These are phyloP conservation scores for Nothobranchius kuhntae DNA, from an alignment of 2,113 vertebrate species.

Conservation along the genomic window DNA sequence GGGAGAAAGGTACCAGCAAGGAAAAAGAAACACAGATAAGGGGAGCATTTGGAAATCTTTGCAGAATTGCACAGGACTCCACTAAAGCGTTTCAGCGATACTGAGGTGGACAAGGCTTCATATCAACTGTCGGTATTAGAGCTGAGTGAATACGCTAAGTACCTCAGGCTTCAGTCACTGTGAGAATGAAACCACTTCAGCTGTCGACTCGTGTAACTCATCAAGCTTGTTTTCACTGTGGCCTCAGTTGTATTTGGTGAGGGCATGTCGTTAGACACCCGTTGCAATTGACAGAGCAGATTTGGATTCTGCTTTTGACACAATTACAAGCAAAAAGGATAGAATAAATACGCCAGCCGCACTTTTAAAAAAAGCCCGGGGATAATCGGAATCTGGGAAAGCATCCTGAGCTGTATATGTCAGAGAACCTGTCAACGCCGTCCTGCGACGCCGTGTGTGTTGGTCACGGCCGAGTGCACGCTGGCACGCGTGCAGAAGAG, in stretches of 20 bases:
- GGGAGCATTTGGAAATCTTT: constrained; percentile 38
- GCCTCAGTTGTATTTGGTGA: constrained; percentile 12
- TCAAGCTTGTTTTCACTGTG: constrained; percentile 33
- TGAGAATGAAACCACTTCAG: constrained; percentile 33
- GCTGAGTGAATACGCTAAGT: constrained; percentile 41
- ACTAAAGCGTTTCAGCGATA: constrained; percentile 34
- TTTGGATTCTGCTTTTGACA: constrained; percentile 49
- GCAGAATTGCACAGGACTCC: constrained; percentile 38
- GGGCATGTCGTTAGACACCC: constrained; percentile 50
- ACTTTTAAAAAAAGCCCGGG: constrained; percentile 18
- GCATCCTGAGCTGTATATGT: constrained; percentile 47
- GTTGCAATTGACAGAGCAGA: constrained; percentile 42
- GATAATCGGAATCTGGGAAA: constrained; percentile 59
- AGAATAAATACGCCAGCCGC: not conserved
- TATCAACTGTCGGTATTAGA: constrained; percentile 45
- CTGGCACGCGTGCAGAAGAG: constrained; percentile 56
- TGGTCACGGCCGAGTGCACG: constrained; percentile 55
- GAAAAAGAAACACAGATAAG: not conserved
- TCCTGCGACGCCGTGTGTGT: constrained; percentile 51
- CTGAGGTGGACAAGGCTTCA: constrained; percentile 47
- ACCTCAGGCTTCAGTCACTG: constrained; percentile 23
- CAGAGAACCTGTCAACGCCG: constrained; percentile 47
- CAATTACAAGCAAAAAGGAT: constrained; percentile 36
- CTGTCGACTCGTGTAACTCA: constrained; percentile 26
- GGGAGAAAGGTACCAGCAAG: constrained; percentile 14